Conservation (phyloP, 1,140 invertebrate species). For the Drosophila melanica region DNA sequence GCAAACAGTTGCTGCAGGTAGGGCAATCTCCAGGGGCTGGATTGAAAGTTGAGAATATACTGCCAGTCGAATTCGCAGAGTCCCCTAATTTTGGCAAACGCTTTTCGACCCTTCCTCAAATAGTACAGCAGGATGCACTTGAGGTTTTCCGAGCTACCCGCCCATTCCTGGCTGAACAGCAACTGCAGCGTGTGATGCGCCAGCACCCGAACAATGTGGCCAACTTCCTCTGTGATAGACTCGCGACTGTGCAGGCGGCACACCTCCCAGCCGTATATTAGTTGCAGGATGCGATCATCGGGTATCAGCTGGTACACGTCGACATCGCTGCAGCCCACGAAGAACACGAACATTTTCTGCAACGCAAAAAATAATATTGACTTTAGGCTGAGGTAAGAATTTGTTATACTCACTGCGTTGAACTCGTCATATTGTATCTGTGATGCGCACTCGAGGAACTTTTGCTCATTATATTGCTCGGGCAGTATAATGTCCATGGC, state of each 20-base stretch:
- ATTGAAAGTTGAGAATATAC: slow-evolving; percentile 58
- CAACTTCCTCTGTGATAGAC: slow-evolving; percentile 40
- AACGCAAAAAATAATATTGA: not conserved
- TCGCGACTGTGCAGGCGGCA: slow-evolving; percentile 44
- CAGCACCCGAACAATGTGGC: slow-evolving; percentile 52
- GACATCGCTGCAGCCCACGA: slow-evolving; percentile 51
- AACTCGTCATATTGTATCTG: slow-evolving; percentile 65
- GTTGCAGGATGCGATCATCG: slow-evolving; percentile 59
- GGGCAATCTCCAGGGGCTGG: slow-evolving; percentile 58
- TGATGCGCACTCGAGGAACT: slow-evolving; percentile 54
- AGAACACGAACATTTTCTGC: slow-evolving; percentile 70
- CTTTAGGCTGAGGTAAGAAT: not conserved
- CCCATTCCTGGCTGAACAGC: slow-evolving; percentile 76
- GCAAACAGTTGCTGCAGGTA: slow-evolving; percentile 63
- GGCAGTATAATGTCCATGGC: slow-evolving; percentile 64
- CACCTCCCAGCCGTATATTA: slow-evolving; percentile 72
- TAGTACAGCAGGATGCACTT: slow-evolving; percentile 54
- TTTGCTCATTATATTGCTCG: slow-evolving; percentile 39
- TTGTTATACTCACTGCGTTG: slow-evolving; percentile 43
- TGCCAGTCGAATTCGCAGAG: slow-evolving; percentile 64
- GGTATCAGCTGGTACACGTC: slow-evolving; percentile 73
- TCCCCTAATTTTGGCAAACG: slow-evolving; percentile 44
- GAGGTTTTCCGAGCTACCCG: slow-evolving; percentile 41
- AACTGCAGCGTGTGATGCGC: slow-evolving; percentile 67
- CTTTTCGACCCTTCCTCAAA: slow-evolving; percentile 36